These are phyloP conservation scores for Stenotaenia linearis DNA, from an alignment of 2,888 invertebrate genomes.

Conservation along the genomic window DNA sequence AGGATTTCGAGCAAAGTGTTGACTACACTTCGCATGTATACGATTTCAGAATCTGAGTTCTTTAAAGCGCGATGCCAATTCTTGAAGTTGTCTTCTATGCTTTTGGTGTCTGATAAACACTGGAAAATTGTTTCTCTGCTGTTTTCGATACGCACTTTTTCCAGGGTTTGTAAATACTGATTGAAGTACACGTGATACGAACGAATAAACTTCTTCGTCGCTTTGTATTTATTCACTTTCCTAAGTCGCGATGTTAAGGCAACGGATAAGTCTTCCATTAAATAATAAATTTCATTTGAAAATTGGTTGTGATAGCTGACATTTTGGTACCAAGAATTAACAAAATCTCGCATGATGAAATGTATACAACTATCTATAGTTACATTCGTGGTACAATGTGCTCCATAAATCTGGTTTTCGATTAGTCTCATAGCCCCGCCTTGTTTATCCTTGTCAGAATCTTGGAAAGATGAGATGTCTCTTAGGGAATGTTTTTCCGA, in stretches of 20 bases:
- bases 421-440: neutral
- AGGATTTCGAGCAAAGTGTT: constrained; percentile 35
- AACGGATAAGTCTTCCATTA: constrained; percentile 35
- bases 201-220: constrained; percentile 26
- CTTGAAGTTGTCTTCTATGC: constrained; percentile 27
- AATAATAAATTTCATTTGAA: constrained; percentile 34
- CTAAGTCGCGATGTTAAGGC: constrained; percentile 34
- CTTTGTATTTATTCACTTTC: constrained; percentile 27
- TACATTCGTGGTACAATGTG: neutral
- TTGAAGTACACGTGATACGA: constrained; percentile 34
- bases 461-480: neutral
- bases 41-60: constrained; percentile 29
- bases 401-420: neutral
- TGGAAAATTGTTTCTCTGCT: neutral
- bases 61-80: constrained; percentile 31
- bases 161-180: constrained; percentile 2
- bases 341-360: constrained; percentile 34
- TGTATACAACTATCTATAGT: constrained; percentile 26
- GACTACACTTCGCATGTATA: constrained; percentile 32
- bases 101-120: neutral
- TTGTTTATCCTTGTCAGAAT: neutral
- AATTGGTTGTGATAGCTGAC: constrained; percentile 35
- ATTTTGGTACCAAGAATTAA: constrained; percentile 34
- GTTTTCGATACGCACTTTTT: neutral
- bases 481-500: neutral